These are phyloP conservation scores for Aurelia aurita DNA, from an alignment of 30 jellyfish, hydroid and myxozoan genomes.

Conservation along the genomic window DNA sequence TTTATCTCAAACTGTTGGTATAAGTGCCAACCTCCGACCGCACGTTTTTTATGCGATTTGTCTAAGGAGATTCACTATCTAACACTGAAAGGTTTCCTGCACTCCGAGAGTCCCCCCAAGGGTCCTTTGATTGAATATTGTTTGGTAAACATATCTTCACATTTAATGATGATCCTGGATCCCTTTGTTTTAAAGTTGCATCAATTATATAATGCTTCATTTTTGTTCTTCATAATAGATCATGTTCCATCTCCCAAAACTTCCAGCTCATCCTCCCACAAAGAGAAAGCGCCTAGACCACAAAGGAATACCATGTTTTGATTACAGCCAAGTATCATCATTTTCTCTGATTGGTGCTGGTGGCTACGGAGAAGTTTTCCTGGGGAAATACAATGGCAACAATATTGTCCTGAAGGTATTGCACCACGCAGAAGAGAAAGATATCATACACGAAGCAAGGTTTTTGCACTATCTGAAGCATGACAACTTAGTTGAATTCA, in stretches of 20 bases:
- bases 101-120: no score
- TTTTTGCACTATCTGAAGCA: not conserved
- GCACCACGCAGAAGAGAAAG: not conserved
- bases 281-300: not conserved
- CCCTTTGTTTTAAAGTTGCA: no score
- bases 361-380: slow-evolving; percentile 1
- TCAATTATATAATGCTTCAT: no score
- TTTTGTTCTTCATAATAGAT: not conserved
- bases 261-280: not conserved
- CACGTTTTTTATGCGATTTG: no score
- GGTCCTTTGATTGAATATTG: no score
- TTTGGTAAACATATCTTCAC: no score
- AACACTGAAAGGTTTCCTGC: no score
- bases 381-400: not conserved
- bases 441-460: no score
- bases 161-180: no score
- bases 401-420: not conserved
- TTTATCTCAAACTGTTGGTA: no score
- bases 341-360: not conserved
- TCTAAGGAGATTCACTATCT: no score
- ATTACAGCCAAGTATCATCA: not conserved
- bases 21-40: no score
- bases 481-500: not conserved
- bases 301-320: not conserved
- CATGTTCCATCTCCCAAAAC: not conserved